Evolutionary conservation across 2,797 vertebrate species (phyloP).

Genomic region (Sebastes paucispinis): DNA sequence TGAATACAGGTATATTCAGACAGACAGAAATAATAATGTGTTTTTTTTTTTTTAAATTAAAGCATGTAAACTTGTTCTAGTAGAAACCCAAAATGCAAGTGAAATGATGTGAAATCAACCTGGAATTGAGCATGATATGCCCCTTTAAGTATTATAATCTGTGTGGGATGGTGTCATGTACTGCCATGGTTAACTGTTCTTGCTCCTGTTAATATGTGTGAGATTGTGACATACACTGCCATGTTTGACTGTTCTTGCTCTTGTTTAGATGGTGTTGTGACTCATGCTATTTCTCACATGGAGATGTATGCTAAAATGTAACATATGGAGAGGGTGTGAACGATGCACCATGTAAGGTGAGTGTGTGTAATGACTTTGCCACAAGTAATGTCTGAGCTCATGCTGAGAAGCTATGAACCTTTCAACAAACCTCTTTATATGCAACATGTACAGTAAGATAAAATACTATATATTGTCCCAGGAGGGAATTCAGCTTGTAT

Average conservation of each 20-base stretch:
- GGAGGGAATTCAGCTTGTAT: conserved; percentile 6
- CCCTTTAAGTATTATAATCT: not conserved
- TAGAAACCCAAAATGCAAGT: not conserved
- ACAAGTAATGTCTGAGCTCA: conserved; percentile 17
- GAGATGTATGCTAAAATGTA: conserved; percentile 21
- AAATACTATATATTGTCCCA: not conserved
- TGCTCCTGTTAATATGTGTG: not conserved
- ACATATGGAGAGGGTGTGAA: conserved; percentile 51
- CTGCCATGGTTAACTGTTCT: conserved; percentile 3
- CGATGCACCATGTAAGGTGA: conserved; percentile 31
- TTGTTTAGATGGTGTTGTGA: conserved; percentile 10
- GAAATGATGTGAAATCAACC: no score
- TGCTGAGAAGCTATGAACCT: conserved; percentile 11
- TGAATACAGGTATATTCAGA: no score
- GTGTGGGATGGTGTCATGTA: not conserved
- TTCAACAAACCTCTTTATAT: conserved; percentile 8
- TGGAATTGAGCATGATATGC: not conserved
- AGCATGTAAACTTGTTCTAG: not conserved
- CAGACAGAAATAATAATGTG: not conserved
- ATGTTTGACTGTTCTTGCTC: conserved; percentile 6
- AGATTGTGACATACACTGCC: not conserved
- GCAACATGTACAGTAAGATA: conserved; percentile 10
- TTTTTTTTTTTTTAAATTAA: not conserved
- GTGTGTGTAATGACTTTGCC: conserved; percentile 26
- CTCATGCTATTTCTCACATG: conserved; percentile 20